These are phyloP conservation scores for Coenonympha arcania DNA, from an alignment of 2,888 invertebrate species.

Conservation along the genomic window DNA sequence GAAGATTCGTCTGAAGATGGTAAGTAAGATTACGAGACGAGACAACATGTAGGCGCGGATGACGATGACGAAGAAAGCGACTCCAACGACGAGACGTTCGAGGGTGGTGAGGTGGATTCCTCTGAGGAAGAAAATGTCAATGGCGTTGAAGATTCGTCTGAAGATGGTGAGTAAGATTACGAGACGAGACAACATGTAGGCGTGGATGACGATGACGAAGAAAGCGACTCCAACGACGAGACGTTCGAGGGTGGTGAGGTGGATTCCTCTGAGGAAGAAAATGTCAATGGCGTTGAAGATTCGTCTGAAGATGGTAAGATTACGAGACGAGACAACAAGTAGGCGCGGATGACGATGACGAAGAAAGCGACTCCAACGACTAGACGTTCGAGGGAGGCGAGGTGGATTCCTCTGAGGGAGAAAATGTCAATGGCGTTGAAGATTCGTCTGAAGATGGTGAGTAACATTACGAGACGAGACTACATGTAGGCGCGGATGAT, in stretches of 20 bases:
- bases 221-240: conserved; percentile 77
- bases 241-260: conserved; percentile 77
- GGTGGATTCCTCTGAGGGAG: conserved; percentile 65
- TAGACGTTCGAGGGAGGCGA: conserved; percentile 78
- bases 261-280: conserved; percentile 64
- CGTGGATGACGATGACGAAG: conserved; percentile 68
- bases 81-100: conserved; percentile 79
- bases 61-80: conserved; percentile 74
- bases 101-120: conserved; percentile 71
- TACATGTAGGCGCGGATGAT: conserved; percentile 58
- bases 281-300: conserved; percentile 63
- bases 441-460: conserved; percentile 65
- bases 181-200: conserved; percentile 58
- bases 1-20: conserved; percentile 66
- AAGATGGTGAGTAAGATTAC: conserved; percentile 50
- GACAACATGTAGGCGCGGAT: conserved; percentile 65
- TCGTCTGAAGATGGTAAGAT: conserved; percentile 63
- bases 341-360: conserved; percentile 60
- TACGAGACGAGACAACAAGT: conserved; percentile 72
- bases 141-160: conserved; percentile 62
- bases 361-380: conserved; percentile 77
- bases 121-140: conserved; percentile 67
- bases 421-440: conserved; percentile 63
- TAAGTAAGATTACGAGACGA: conserved; percentile 31
- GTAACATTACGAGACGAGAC: conserved; percentile 38